Conservation (phyloP, 1,140 invertebrate species). For the Drosophila sproati region DNA sequence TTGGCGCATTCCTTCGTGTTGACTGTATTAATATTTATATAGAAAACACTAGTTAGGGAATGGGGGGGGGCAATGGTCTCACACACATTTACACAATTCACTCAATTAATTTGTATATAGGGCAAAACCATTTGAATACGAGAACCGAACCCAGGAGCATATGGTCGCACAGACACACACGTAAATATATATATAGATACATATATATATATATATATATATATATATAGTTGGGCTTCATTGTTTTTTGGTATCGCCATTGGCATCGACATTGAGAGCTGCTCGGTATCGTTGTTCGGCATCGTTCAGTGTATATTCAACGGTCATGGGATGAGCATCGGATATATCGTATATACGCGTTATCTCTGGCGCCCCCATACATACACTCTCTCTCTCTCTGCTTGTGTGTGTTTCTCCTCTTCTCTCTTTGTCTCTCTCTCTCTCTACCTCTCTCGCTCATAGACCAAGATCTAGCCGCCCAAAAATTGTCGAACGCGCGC, state of each 20-base stretch:
- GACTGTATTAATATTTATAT: neutral
- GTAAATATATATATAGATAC: neutral
- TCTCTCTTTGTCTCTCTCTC: neutral
- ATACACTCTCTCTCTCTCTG: too few species aligned
- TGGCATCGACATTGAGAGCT: slow-evolving; percentile 21
- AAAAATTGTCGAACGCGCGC: slow-evolving; percentile 12
- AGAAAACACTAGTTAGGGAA: too few species aligned
- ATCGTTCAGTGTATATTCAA: slow-evolving; percentile 57
- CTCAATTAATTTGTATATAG: slow-evolving; percentile 76
- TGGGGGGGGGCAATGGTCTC: neutral
- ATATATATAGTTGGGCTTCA: neutral
- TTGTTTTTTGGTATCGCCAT: slow-evolving; percentile 2
- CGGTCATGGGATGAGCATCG: slow-evolving; percentile 75
- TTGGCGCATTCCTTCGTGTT: slow-evolving; percentile 10
- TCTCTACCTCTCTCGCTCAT: neutral
- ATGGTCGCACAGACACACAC: neutral
- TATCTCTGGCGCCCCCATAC: slow-evolving; percentile 22
- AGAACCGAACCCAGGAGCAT: neutral
- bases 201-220: neutral
- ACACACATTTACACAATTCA: slow-evolving; percentile 36
- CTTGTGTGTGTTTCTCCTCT: neutral
- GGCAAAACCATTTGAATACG: slow-evolving; percentile 70
- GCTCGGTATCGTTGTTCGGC: slow-evolving; percentile 31
- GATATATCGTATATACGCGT: slow-evolving; percentile 43
- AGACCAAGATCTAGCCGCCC: slow-evolving; percentile 12